Base-by-base conservation (phyloP, 1,140 invertebrate genomes). In the Rhyacophila brunnea region DNA sequence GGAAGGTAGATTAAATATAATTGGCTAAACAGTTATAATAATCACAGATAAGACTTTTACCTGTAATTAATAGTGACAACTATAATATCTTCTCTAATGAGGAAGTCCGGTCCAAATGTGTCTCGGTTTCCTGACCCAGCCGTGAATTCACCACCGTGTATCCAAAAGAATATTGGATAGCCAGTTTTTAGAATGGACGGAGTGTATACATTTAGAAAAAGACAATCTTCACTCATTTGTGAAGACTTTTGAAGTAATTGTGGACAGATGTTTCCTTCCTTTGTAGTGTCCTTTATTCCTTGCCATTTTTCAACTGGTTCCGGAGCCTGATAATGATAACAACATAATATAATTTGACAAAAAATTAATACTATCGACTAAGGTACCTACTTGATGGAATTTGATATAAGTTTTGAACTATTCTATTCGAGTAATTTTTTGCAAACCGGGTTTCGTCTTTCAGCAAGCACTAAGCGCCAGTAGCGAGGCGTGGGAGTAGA, bases 141-240 rank as follows among this genome's bases (percentile, higher is more conserved):
- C 11, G 34, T 7, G 2, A 59, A 48, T 13, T 20, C 57, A 3
- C 57, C 57, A 20, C 19, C 47, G 20, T 59, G 57, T 2, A 59
- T 18, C 34, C 44, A 48, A 23, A 59, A 40, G 4, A 42, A 15
- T 1, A 53, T 44, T 2, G 55, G 47, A 2, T 3, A 11, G 11
- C 3, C 11, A 7, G 4, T 14, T 4, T 9, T 15, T 2, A 11
- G 5, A 11, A 35, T 17, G 4, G 17, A 35, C 11, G 19, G 32
- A 7, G 52, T 56, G 43, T 56, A 60, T 5, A 60, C 35, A 47
- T 55, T 45, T 23, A 60, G 7, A n/a, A 23, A 56, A 10, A 60
- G 36, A 38, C 58, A 60, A 32, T 60, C 52, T 56, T 60, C 58
- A 48, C 52, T 56, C 34, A 42, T 10, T 23, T 6, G 5, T n/a